These are phyloP conservation scores for Gephyroberyx darwinii DNA, from an alignment of 2,797 vertebrate genomes.

Conservation along the genomic window DNA sequence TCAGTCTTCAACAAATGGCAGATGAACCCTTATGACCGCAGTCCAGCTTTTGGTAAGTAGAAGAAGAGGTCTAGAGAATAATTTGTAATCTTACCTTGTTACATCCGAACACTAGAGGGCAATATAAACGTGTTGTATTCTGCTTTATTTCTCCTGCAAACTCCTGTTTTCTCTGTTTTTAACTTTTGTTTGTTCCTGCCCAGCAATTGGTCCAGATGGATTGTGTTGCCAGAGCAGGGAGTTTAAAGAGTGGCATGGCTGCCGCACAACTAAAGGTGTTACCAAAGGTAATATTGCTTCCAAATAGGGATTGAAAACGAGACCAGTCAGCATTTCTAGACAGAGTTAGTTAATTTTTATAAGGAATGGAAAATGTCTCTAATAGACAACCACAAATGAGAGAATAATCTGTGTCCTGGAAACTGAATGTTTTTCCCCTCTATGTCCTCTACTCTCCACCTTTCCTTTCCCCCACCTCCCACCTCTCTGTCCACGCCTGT, in stretches of 20 bases:
- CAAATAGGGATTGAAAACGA: neutral
- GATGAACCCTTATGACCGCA: constrained; percentile 98
- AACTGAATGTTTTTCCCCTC: neutral
- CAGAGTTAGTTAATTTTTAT: neutral
- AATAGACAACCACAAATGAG: neutral
- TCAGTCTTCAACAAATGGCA: constrained; percentile 98
- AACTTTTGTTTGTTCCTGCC: constrained; percentile 25
- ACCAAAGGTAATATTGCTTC: constrained; percentile 85
- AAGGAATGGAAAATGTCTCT: neutral
- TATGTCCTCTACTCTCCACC: neutral
- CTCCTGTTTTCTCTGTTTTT: neutral
- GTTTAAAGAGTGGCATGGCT: constrained; percentile 98
- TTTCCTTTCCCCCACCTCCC: neutral
- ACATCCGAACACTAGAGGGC: neutral
- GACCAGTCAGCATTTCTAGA: neutral
- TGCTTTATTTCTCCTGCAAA: neutral
- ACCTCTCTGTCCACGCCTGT: neutral
- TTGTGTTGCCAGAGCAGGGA: constrained; percentile 97
- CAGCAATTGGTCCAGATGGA: constrained; percentile 95
- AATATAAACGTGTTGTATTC: neutral
- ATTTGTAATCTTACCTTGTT: neutral
- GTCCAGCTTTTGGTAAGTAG: constrained; percentile 93
- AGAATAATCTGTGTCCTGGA: neutral
- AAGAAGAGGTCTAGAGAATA: neutral
- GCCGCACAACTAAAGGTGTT: constrained; percentile 91